These are phyloP conservation scores for Uloborus diversus DNA, from an alignment of 1,140 invertebrate species.

Conservation along the genomic window DNA sequence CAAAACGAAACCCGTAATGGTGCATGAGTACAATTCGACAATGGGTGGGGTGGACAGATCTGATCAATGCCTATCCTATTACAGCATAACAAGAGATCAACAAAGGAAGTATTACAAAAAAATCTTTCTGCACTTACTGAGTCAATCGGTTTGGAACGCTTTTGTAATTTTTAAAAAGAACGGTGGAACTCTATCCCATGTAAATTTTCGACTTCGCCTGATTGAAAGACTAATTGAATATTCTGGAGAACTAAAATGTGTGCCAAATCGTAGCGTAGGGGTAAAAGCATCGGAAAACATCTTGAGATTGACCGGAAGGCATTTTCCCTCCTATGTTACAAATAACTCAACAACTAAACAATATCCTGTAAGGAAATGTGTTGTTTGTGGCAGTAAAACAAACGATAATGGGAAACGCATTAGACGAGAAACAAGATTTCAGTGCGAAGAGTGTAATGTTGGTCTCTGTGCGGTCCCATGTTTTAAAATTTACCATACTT, in stretches of 20 bases:
- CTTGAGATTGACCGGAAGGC: background rate
- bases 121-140: background rate
- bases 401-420: slow-evolving; percentile 12
- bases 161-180: background rate
- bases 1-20: background rate
- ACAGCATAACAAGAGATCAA: background rate
- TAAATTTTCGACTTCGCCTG: background rate
- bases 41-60: background rate
- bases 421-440: background rate
- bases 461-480: background rate
- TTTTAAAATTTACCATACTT: slow-evolving; percentile 6
- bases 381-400: background rate
- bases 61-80: background rate
- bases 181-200: background rate
- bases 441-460: slow-evolving; percentile 8
- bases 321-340: background rate
- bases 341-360: background rate
- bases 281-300: background rate
- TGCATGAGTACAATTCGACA: background rate
- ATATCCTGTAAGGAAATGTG: slow-evolving; percentile 5
- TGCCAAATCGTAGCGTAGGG: background rate
- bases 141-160: background rate
- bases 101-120: slow-evolving; percentile 16
- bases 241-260: background rate
- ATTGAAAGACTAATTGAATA: background rate